Conservation (phyloP, 2,113 vertebrate species). For the Symphodus melops region DNA sequence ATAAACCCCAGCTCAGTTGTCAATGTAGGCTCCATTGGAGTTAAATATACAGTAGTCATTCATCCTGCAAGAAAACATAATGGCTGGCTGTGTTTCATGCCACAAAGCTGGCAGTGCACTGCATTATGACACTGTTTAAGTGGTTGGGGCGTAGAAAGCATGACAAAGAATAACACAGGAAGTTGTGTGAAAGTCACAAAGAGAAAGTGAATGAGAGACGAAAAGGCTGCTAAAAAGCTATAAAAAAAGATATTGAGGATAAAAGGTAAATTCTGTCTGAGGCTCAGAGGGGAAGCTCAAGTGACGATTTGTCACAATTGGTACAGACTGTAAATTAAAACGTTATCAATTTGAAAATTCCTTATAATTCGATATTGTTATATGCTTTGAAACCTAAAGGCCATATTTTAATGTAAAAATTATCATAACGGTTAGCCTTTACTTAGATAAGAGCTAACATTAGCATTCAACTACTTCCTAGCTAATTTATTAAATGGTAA, state of each 20-base stretch:
- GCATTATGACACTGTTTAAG: slow-evolving; percentile 51
- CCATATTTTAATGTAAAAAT: too few relatives aligned
- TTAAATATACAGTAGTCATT: slow-evolving; percentile 76
- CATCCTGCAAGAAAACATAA: slow-evolving; percentile 53
- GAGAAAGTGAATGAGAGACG: background rate
- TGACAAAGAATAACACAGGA: slow-evolving; percentile 27
- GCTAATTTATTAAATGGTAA: too few relatives aligned
- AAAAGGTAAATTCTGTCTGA: background rate
- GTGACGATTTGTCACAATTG: background rate
- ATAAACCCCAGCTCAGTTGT: slow-evolving; percentile 43
- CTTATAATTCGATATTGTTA: too few relatives aligned
- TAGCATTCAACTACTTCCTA: too few relatives aligned
- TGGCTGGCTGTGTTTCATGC: slow-evolving; percentile 50
- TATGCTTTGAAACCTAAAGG: too few relatives aligned
- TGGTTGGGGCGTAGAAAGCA: slow-evolving; percentile 29
- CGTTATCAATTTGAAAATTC: too few relatives aligned
- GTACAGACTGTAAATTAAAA: too few relatives aligned
- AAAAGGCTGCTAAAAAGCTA: background rate
- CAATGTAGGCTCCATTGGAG: slow-evolving; percentile 34
- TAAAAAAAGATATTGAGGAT: background rate
- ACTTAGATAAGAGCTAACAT: too few relatives aligned
- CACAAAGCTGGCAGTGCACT: slow-evolving; percentile 54
- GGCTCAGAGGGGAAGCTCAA: background rate
- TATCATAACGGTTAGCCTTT: too few relatives aligned
- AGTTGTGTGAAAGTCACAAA: slow-evolving; percentile 19